Percentiles rank a stretch among this genome's conserved stretches.
These are phyloP conservation scores for Prunella strophiata DNA, from an alignment of 2,797 vertebrate genomes.

Conservation along the genomic window DNA sequence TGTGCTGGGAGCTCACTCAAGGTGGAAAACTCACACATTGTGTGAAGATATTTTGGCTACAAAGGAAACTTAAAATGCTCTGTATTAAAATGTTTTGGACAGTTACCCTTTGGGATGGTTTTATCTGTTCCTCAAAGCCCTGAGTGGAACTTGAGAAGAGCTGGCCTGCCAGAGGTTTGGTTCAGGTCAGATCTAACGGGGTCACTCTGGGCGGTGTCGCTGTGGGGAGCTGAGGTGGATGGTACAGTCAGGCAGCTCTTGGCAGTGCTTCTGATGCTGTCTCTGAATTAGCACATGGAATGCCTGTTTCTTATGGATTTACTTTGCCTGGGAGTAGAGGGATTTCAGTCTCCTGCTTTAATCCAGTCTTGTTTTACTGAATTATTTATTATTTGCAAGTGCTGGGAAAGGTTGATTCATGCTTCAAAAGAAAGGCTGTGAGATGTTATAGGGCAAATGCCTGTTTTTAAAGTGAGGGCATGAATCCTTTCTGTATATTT, in stretches of 20 bases:
- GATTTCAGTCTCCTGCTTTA: neutral
- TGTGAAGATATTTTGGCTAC: neutral
- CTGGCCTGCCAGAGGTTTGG: neutral
- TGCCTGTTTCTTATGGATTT: neutral
- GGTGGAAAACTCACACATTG: neutral
- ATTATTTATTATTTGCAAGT: slow-evolving; percentile 59
- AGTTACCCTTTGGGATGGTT: neutral
- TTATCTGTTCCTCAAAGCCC: neutral
- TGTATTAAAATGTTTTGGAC: neutral
- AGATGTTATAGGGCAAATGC: neutral
- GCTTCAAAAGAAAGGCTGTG: neutral
- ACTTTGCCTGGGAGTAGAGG: neutral
- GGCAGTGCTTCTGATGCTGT: neutral
- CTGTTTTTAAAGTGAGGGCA: neutral
- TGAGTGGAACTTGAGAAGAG: neutral
- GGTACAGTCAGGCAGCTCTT: neutral
- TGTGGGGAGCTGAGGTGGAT: neutral
- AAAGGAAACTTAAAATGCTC: neutral
- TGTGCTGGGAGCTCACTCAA: neutral
- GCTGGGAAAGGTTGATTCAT: neutral
- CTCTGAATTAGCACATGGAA: neutral
- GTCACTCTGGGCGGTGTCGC: rapidly evolving
- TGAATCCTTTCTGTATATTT: neutral
- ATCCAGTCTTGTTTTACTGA: slow-evolving; percentile 24
- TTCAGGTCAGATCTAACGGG: neutral